A percentile compares a stretch with the other conserved stretches of the same genome.
Evolutionary conservation across 2,888 invertebrate genomes (phyloP).

Genomic region (Caenorhabditis wallacei): DNA sequence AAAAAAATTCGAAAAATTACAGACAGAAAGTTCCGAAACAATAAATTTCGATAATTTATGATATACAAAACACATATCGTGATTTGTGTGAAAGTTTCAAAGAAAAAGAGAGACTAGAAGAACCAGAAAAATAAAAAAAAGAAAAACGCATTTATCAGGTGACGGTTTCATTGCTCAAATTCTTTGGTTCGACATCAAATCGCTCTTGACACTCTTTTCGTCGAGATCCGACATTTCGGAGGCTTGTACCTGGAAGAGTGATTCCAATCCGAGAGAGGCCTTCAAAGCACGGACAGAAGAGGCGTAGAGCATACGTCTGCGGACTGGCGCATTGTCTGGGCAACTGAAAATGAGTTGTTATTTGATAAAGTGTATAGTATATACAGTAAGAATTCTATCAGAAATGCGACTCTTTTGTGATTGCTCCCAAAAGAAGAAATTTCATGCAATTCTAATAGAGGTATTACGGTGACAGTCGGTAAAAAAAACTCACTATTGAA

Average conservation of each 20-base stretch:
- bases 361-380: background rate
- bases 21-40: constrained; percentile 25
- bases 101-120: constrained; percentile 29
- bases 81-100: background rate
- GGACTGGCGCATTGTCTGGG: constrained; percentile 83
- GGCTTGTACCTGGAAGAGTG: constrained; percentile 83
- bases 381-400: too few species aligned
- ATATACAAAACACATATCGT: constrained; percentile 42
- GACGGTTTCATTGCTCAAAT: constrained; percentile 66
- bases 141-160: too few species aligned
- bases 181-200: constrained; percentile 82
- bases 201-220: constrained; percentile 83
- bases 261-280: constrained; percentile 82
- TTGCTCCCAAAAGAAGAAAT: too few species aligned
- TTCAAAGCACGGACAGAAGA: constrained; percentile 83
- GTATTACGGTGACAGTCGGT: too few species aligned
- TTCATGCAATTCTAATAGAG: too few species aligned
- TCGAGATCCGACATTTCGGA: constrained; percentile 83
- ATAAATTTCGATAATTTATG: constrained; percentile 40
- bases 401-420: too few species aligned
- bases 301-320: constrained; percentile 83
- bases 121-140: constrained; percentile 35
- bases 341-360: constrained; percentile 77
- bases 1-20: constrained; percentile 25
- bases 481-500: constrained; percentile 81